A percentile compares a stretch with the other conserved stretches of the same genome.
phyloP scores from a whole-genome alignment of 2,888 invertebrate genomes.

The Toxonevra muliebris region DNA sequence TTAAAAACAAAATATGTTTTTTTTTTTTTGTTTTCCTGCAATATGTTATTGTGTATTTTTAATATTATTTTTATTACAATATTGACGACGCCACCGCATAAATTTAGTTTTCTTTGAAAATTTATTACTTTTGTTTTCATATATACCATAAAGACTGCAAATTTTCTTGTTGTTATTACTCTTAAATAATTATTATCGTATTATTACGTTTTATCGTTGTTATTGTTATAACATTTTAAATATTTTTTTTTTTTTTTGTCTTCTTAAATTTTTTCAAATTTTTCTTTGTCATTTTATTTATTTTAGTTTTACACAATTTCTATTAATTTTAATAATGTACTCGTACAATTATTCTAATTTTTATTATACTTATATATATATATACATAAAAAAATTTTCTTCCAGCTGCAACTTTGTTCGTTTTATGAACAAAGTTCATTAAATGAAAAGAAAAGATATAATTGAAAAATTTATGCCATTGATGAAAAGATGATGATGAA shows the following conservation, averaged over 20 bases:
- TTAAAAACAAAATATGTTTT: too few relatives aligned
- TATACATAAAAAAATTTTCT: conserved; percentile 19
- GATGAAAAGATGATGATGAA: conserved; percentile 28
- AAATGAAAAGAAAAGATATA: conserved; percentile 28
- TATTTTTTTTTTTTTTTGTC: conserved; percentile 23
- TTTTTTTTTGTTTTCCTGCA: too few relatives aligned
- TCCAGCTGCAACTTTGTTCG: conserved; percentile 32
- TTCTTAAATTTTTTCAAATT: conserved; percentile 39
- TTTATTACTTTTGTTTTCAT: too few relatives aligned
- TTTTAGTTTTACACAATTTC: conserved; percentile 39
- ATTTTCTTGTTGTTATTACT: conserved; percentile 15
- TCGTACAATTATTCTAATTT: conserved; percentile 21
- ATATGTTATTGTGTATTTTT: conserved; percentile 20
- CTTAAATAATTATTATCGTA: conserved; percentile 23
- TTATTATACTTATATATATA: conserved; percentile 20
- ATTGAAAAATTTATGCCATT: conserved; percentile 21
- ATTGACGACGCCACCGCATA: conserved; percentile 21
- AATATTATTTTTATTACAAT: conserved; percentile 21
- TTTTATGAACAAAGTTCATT: conserved; percentile 30
- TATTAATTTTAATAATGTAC: conserved; percentile 2
- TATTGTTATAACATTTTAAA: conserved; percentile 30
- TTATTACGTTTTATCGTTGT: conserved; percentile 27
- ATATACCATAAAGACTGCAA: conserved; percentile 24
- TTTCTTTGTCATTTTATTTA: conserved; percentile 37
- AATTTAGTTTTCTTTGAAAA: conserved; percentile 23